Conservation (phyloP, 2,797 vertebrate species). For the Platyrinchus mystaceus region DNA sequence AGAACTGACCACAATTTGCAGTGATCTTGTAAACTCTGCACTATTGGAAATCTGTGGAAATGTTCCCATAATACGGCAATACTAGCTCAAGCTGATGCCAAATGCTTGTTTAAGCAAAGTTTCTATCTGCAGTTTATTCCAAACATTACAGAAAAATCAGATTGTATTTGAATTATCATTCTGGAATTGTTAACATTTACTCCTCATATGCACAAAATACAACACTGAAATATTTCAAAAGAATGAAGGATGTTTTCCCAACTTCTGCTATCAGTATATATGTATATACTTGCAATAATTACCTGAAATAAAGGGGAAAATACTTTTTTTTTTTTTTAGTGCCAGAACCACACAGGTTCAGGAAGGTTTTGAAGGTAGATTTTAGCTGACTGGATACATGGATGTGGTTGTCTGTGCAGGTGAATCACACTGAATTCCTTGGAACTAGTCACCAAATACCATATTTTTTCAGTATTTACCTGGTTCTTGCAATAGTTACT, state of each 20-base stretch:
- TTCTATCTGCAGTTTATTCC: background rate
- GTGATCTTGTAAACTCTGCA: background rate
- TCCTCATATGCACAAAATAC: background rate
- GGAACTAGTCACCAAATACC: rapidly evolving
- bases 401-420: background rate
- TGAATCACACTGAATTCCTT: background rate
- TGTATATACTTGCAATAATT: background rate
- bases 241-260: background rate
- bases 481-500: background rate
- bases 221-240: background rate
- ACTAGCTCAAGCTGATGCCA: background rate
- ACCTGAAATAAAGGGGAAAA: background rate
- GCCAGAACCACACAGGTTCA: background rate
- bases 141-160: background rate
- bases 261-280: background rate
- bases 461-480: background rate
- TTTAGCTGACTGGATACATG: background rate
- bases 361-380: background rate
- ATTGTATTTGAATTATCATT: background rate
- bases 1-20: background rate
- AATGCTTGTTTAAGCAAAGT: background rate
- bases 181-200: background rate
- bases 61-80: background rate
- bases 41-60: background rate
- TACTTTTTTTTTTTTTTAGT: background rate